These are phyloP conservation scores for Himalopsyche kuldschensis DNA, from an alignment of 2,888 invertebrate species.

Conservation along the genomic window DNA sequence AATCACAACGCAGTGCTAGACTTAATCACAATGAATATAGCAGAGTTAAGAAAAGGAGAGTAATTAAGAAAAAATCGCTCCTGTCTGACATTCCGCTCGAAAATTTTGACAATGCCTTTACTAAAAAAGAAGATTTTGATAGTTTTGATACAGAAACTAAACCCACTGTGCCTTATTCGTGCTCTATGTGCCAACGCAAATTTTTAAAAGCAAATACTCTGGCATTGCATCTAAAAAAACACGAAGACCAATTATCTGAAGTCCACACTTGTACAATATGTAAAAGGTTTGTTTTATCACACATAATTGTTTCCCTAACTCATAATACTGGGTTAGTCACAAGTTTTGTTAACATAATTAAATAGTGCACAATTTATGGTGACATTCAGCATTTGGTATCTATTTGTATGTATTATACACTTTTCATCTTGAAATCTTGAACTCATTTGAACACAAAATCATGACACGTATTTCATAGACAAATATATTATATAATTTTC, in stretches of 20 bases:
- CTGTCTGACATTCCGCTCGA: constrained; percentile 14
- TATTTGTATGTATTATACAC: no score
- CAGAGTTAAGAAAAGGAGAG: constrained; percentile 24
- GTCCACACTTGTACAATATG: constrained; percentile 49
- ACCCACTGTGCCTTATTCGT: constrained; percentile 43
- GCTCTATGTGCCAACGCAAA: constrained; percentile 50
- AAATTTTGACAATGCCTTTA: not conserved
- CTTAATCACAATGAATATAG: constrained; percentile 6
- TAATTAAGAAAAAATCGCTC: constrained; percentile 36
- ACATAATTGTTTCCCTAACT: no score
- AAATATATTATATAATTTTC: no score
- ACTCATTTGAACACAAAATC: no score
- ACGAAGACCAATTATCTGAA: constrained; percentile 45
- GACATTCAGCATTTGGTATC: no score
- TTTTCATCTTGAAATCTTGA: no score
- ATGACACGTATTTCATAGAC: no score
- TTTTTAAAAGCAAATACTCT: constrained; percentile 49
- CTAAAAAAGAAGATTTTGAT: constrained; percentile 27
- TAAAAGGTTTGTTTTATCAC: constrained; percentile 40
- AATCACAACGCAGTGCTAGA: not conserved
- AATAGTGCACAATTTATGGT: no score
- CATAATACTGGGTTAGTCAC: no score
- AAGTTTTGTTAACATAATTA: no score
- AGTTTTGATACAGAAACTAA: constrained; percentile 1
- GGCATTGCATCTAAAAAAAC: constrained; percentile 48